Evolutionary conservation across 2,797 vertebrate species (phyloP), one percentile per base, ranked within the genome.

Genomic region (Sebastolobus altivelis): DNA sequence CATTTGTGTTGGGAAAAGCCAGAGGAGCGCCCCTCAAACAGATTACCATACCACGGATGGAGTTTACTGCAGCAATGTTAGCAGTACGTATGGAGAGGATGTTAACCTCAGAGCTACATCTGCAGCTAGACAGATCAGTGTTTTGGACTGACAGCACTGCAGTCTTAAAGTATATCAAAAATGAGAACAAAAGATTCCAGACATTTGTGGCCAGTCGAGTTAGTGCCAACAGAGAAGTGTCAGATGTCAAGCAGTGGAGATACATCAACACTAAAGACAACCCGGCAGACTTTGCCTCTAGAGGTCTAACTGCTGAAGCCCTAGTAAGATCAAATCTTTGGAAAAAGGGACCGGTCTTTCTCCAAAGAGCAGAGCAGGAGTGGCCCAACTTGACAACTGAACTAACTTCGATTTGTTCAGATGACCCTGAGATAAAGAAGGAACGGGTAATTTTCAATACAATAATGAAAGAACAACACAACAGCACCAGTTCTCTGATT

Each of bases 81-180:
- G 52, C 52, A 10, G n/a, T 54, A n/a, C 0, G 52, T 5, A 22
- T 54, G n/a, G 52, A 54, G 20, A 54, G 20, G 52, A 54, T 54
- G 52, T 54, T 3, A 22, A 54, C 20, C 0, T 1, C 52, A 54
- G 52, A 54, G 52, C 52, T 22, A 22, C 52, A 54, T n/a, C 52
- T 54, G 22, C 52, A 54, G 52, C 8, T 54, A 0, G 52, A 54
- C 8, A 22, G 0, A n/a, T 54, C 52, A 0, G 52, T 0, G 20
- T 22, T 54, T 5, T 54, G 52, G 52, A 54, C 52, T n/a, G 52
- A 22, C n/a, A 54, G 52, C 20, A n/a, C n/a, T n/a, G n/a, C n/a
- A n/a, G n/a, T n/a, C n/a, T n/a, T n/a, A n/a, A 54, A 54, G n/a
- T 54, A 54, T 54, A 22, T 54, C 11, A 54, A 54, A 54, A 54